Conservation (phyloP, 2,888 invertebrate species). For the Amiota mariae region DNA sequence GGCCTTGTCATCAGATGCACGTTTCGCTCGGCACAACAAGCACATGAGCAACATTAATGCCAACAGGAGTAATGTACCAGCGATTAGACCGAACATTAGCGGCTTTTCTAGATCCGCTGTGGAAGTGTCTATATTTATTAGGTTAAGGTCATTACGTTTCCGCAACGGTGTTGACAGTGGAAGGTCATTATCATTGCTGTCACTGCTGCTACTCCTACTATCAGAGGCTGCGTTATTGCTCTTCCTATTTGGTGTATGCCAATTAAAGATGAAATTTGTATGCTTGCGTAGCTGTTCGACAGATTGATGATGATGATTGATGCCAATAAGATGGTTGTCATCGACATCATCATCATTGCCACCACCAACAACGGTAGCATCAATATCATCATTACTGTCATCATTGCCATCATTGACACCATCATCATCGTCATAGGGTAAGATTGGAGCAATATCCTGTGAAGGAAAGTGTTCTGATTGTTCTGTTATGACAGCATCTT, state of each 20-base stretch:
- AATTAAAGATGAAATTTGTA: constrained; percentile 23
- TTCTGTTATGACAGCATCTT: not conserved
- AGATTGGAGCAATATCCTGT: constrained; percentile 11
- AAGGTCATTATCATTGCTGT: not conserved
- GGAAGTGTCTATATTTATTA: not conserved
- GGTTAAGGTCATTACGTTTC: not conserved
- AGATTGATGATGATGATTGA: not conserved
- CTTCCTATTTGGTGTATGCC: constrained; percentile 3
- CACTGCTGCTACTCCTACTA: not conserved
- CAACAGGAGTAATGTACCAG: constrained; percentile 11
- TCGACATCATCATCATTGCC: not conserved
- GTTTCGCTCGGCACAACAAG: constrained; percentile 2
- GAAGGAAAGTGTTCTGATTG: not conserved
- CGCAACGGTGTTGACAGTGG: not conserved
- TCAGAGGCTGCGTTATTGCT: not conserved
- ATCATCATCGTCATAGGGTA: constrained; percentile 14
- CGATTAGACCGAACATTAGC: constrained; percentile 3
- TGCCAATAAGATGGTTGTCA: not conserved
- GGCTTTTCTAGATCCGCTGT: constrained; percentile 8
- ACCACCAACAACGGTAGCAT: not conserved
- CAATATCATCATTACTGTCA: not conserved
- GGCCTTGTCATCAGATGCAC: constrained; percentile 19
- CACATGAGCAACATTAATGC: constrained; percentile 11
- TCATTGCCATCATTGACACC: not conserved
- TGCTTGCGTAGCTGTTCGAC: constrained; percentile 9